Base-by-base conservation (phyloP, 1,140 invertebrate genomes). In the Agraylea sexmaculata region DNA sequence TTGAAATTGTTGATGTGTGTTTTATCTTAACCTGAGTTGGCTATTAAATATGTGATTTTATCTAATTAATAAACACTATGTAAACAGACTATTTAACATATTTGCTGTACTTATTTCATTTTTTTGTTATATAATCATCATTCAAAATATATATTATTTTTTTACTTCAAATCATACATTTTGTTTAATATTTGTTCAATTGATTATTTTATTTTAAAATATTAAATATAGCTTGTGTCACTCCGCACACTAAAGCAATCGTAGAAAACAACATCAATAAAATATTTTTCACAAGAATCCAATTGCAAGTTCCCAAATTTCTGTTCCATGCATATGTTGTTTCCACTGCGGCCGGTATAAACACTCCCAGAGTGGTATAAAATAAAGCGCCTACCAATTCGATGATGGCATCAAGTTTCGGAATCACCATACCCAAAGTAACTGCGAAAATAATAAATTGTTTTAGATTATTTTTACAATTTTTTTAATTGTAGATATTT, bases 371-470 rank as follows among this genome's bases (percentile, higher is more conserved):
- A 18, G 84, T 76, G 5, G 86, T 86, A 50, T 87, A 86, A 54
- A 83, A 83, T 25, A 92, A 60, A 1, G 91, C 81, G 8, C 90
- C 91, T 15, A 93, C 82, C n/a, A 92, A 64, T 27, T 85, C 81
- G 39, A 94, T 93, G 49, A 93, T 78, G 6, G 87, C 70, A 43
- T 87, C 87, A 40, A 95, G 65, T 52, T 86, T 71, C 3, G 87
- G 85, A 16, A 93, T 73, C 2, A 74, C 62, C 12, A 77, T 67
- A 0, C 84, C 87, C 15, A 93, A 62, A 10, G 68, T 64, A 54
- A 87, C 87, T 72, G 75, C 61, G 52, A 73, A 59, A 2, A 56
- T 39, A 10, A 19, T 2, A 23, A 37, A 20, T 33, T 31, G 42
- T 22, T 28, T 11, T 7, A 32, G 23, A 8, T 25, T 25, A 25